phyloP scores from a whole-genome alignment of 2,113 vertebrate genomes.

The Perognathus longimembris region DNA sequence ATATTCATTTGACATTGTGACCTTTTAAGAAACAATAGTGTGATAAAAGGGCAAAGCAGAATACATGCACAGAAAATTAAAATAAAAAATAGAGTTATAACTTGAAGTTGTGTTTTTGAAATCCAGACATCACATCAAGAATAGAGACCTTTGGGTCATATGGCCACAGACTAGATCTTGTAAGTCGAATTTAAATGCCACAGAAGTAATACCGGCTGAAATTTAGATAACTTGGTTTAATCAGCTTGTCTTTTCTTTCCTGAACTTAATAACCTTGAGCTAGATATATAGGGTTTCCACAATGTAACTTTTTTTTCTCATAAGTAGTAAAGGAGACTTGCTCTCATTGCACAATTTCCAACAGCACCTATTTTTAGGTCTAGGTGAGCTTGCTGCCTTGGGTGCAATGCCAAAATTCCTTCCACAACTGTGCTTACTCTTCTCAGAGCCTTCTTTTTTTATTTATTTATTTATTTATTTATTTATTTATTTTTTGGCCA shows the following conservation, averaged over 20 bases:
- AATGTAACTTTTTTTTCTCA: background rate
- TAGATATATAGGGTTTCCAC: background rate
- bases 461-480: no score
- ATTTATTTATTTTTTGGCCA: no score
- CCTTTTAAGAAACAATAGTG: background rate
- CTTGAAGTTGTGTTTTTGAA: background rate
- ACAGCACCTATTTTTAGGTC: background rate
- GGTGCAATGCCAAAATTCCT: background rate
- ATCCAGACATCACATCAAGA: background rate
- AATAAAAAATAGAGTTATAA: background rate
- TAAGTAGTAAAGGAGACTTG: background rate
- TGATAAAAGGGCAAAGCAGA: background rate
- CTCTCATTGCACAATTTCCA: background rate
- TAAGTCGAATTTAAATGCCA: background rate
- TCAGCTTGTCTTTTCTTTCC: background rate
- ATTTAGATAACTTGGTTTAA: background rate
- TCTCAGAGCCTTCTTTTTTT: background rate
- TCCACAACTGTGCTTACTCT: background rate
- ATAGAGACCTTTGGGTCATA: background rate
- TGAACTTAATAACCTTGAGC: background rate
- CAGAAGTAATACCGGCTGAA: background rate
- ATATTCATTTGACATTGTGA: background rate
- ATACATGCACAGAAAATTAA: background rate
- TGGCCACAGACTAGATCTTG: background rate
- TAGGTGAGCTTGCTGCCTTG: accelerated